These are phyloP conservation scores for Characodon lateralis DNA, from an alignment of 2,797 vertebrate species.

Conservation along the genomic window DNA sequence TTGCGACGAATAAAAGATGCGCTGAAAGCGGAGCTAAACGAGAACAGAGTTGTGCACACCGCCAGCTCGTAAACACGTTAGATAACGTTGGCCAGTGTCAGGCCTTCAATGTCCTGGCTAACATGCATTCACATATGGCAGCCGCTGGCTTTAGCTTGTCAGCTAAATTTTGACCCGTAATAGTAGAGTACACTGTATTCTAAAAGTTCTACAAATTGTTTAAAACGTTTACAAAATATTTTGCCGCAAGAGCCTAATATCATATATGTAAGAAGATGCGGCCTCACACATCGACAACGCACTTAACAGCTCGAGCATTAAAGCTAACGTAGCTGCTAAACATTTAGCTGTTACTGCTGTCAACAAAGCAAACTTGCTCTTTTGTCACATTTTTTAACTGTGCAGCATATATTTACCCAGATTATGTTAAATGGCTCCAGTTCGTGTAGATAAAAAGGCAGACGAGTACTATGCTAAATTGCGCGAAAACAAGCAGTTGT, in stretches of 20 bases:
- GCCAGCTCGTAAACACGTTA: slow-evolving; percentile 36
- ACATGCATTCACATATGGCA: slow-evolving; percentile 26
- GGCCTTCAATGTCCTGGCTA: slow-evolving; percentile 40
- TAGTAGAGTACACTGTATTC: neutral
- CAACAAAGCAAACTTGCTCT: slow-evolving; percentile 1
- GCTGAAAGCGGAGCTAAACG: neutral
- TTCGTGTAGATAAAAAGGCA: neutral
- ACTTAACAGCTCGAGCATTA: slow-evolving; percentile 10
- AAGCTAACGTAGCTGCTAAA: slow-evolving; percentile 40
- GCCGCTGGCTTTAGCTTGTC: neutral
- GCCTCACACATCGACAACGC: slow-evolving; percentile 37
- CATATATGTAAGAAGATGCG: slow-evolving; percentile 36
- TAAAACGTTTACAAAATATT: neutral
- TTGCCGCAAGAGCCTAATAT: neutral
- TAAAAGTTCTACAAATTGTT: no score
- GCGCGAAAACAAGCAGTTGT: slow-evolving; percentile 41
- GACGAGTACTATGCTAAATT: slow-evolving; percentile 1
- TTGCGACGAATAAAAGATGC: fast-evolving
- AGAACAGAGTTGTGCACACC: slow-evolving; percentile 20
- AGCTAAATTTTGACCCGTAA: fast-evolving
- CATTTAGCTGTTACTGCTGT: slow-evolving; percentile 12
- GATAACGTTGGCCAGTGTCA: slow-evolving; percentile 23
- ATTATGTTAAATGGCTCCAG: slow-evolving; percentile 2
- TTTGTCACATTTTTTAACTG: fast-evolving
- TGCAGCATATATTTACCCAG: slow-evolving; percentile 36